These are phyloP conservation scores for Cottoperca gobio DNA, from an alignment of 2,797 vertebrate genomes.

Conservation along the genomic window DNA sequence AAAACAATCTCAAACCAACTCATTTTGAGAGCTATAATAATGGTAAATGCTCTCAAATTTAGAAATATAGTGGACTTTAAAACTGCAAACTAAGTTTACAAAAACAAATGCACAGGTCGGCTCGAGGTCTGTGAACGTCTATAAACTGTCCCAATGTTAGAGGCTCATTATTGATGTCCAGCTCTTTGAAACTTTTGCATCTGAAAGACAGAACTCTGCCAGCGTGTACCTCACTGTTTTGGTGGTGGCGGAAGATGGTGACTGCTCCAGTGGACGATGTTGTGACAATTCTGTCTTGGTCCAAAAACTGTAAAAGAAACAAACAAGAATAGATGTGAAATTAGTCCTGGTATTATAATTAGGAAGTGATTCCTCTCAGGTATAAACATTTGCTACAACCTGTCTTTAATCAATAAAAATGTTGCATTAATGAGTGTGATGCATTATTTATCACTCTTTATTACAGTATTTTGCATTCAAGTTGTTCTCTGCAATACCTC, in stretches of 20 bases:
- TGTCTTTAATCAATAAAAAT: neutral
- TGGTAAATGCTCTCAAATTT: too few species aligned
- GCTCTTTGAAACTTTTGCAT: neutral
- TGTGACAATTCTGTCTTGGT: slow-evolving; percentile 93
- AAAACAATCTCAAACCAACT: too few species aligned
- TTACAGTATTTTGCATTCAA: neutral
- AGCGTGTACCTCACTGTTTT: slow-evolving; percentile 89
- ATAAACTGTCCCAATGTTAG: neutral
- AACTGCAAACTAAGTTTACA: too few species aligned
- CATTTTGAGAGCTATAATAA: too few species aligned
- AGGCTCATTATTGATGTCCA: too few species aligned
- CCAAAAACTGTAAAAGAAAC: slow-evolving; percentile 89
- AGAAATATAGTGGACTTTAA: too few species aligned
- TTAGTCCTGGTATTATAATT: too few species aligned
- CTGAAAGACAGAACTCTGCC: neutral
- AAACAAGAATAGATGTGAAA: neutral
- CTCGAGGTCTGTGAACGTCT: neutral
- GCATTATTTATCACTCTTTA: neutral
- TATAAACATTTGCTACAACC: neutral
- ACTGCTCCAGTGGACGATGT: slow-evolving; percentile 94
- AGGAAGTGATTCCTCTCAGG: neutral
- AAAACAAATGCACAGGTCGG: too few species aligned
- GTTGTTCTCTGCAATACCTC: neutral
- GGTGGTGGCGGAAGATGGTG: slow-evolving; percentile 90
- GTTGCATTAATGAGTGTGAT: neutral